These are phyloP conservation scores for Hemithea aestivaria DNA, from an alignment of 2,888 invertebrate genomes.

Conservation along the genomic window DNA sequence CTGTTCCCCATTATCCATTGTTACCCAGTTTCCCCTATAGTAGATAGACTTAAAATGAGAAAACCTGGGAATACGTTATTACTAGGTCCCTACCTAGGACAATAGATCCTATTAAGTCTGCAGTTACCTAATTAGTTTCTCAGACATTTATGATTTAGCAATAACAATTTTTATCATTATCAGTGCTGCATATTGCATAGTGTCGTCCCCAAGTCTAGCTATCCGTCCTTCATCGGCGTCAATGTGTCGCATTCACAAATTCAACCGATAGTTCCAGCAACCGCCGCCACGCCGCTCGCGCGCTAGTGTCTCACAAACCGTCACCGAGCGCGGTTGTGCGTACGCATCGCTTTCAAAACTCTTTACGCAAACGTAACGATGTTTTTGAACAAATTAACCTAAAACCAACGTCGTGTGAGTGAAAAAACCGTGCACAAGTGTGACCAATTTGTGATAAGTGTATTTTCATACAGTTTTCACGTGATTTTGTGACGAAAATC, in stretches of 20 bases:
- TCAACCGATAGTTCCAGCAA: constrained; percentile 16
- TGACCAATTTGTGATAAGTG: constrained; percentile 41
- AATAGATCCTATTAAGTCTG: too few relatives aligned
- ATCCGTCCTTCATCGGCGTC: not conserved
- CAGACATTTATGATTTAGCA: too few relatives aligned
- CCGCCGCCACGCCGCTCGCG: constrained; percentile 11
- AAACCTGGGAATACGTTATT: too few relatives aligned
- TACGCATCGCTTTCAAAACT: constrained; percentile 41
- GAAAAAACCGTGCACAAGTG: constrained; percentile 50
- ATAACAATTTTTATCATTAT: too few relatives aligned
- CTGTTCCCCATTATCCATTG: too few relatives aligned
- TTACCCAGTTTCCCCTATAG: too few relatives aligned
- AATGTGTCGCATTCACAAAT: constrained; percentile 11
- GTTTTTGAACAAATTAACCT: constrained; percentile 42
- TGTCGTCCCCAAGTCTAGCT: not conserved
- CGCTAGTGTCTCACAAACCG: constrained; percentile 29
- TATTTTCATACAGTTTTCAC: constrained; percentile 45
- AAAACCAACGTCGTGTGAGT: constrained; percentile 47
- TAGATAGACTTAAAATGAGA: too few relatives aligned
- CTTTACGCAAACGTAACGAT: constrained; percentile 60
- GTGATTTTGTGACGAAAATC: constrained; percentile 63
- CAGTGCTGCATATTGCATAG: not conserved
- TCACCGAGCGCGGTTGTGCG: constrained; percentile 18
- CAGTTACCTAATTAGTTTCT: too few relatives aligned
- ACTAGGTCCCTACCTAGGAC: too few relatives aligned